A percentile compares a stretch with the other conserved stretches of the same genome.
These are phyloP conservation scores for Pterostichus madidus DNA, from an alignment of 2,888 invertebrate species.

Conservation along the genomic window DNA sequence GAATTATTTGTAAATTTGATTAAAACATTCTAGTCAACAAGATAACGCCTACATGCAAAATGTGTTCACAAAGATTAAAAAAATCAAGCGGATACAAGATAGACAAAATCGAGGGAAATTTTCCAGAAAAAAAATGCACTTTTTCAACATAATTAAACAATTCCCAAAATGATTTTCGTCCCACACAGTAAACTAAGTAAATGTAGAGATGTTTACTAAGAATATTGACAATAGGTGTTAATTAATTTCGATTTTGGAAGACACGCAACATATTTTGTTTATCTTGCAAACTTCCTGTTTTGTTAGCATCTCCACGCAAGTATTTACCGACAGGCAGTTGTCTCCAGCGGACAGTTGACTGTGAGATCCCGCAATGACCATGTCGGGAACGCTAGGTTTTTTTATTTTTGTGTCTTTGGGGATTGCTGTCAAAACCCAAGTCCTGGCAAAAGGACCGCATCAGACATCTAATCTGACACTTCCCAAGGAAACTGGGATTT, in stretches of 20 bases:
- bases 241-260: background rate
- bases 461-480: constrained; percentile 63
- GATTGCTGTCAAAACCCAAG: constrained; percentile 53
- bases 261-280: background rate
- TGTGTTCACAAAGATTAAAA: constrained; percentile 29
- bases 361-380: constrained; percentile 12
- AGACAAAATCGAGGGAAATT: constrained; percentile 1
- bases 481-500: constrained; percentile 77
- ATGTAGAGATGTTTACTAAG: background rate
- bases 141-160: background rate
- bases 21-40: background rate
- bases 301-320: constrained; percentile 24
- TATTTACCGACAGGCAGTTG: constrained; percentile 20
- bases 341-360: constrained; percentile 15
- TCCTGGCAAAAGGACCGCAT: constrained; percentile 49
- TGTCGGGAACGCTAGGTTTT: constrained; percentile 40
- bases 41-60: constrained; percentile 34
- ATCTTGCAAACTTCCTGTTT: constrained; percentile 7
- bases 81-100: constrained; percentile 22
- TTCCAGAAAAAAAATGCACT: background rate
- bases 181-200: background rate
- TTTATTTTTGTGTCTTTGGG: constrained; percentile 56
- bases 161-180: background rate
- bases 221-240: background rate
- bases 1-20: constrained; percentile 5